Evolutionary conservation across 2,888 invertebrate genomes (phyloP).

Genomic region (Scaptomyza polygonia): DNA sequence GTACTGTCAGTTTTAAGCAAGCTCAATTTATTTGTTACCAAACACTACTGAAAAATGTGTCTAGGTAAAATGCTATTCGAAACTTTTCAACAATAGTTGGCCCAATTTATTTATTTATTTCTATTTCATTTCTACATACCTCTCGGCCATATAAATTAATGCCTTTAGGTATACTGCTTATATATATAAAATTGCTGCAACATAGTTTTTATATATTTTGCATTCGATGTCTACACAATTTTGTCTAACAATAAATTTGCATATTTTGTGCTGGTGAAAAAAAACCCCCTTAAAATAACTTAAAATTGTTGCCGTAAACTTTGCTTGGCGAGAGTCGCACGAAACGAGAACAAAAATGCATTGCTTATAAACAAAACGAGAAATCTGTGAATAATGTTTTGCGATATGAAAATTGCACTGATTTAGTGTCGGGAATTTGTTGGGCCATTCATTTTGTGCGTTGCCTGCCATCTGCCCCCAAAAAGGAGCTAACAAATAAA

Average conservation of each 20-base stretch:
- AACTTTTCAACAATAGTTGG: not conserved
- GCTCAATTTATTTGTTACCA: too few relatives aligned
- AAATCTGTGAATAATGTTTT: slow-evolving; percentile 70
- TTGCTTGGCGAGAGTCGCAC: slow-evolving; percentile 38
- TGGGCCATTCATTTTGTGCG: slow-evolving; percentile 54
- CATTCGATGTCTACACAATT: slow-evolving; percentile 60
- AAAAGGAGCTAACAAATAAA: not conserved
- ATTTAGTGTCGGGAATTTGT: slow-evolving; percentile 66
- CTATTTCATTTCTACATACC: not conserved
- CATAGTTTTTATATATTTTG: slow-evolving; percentile 33
- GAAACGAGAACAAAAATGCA: slow-evolving; percentile 41
- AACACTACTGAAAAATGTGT: not conserved
- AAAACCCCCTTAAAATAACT: slow-evolving; percentile 24
- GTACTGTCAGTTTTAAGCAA: too few relatives aligned
- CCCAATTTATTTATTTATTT: not conserved
- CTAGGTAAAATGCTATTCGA: not conserved
- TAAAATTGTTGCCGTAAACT: slow-evolving; percentile 40
- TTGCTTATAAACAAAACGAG: slow-evolving; percentile 65
- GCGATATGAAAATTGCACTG: slow-evolving; percentile 73
- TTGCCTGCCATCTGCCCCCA: slow-evolving; percentile 17
- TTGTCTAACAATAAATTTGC: slow-evolving; percentile 70
- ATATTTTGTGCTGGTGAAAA: slow-evolving; percentile 46
- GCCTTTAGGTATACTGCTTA: not conserved
- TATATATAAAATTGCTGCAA: slow-evolving; percentile 55
- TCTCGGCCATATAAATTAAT: not conserved